Conservation (phyloP, 2,888 invertebrate species). For the Epistrophella euchroma region DNA sequence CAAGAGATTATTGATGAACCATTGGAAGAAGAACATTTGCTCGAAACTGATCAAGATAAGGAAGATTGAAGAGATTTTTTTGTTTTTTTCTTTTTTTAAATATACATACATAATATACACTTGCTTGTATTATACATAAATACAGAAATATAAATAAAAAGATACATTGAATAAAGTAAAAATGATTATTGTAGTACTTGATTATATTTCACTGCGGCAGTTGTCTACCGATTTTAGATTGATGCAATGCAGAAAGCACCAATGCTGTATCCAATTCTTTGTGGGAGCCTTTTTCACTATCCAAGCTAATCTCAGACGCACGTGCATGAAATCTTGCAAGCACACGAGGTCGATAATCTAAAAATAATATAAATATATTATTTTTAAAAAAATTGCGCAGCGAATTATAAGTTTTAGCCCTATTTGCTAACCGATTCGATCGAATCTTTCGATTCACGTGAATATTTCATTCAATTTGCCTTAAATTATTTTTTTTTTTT, state of each 20-base stretch:
- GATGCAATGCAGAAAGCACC: conserved; percentile 93
- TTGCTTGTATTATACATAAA: conserved; percentile 53
- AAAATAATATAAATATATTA: conserved; percentile 82
- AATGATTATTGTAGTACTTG: conserved; percentile 8
- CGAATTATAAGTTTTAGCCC: no score
- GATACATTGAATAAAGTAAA: conserved; percentile 49
- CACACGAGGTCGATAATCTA: conserved; percentile 96
- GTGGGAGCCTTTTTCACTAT: conserved; percentile 93
- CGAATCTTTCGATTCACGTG: no score
- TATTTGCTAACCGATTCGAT: no score
- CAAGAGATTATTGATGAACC: conserved; percentile 17
- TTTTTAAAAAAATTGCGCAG: no score
- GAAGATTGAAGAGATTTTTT: conserved; percentile 25
- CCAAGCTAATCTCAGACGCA: conserved; percentile 92
- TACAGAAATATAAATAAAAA: conserved; percentile 56
- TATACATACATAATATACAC: no score
- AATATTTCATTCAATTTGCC: no score
- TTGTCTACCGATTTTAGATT: conserved; percentile 79
- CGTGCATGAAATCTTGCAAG: conserved; percentile 94
- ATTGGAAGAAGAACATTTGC: conserved; percentile 29
- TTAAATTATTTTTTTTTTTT: no score
- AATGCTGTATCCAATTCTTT: conserved; percentile 96
- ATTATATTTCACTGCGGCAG: conserved; percentile 32
- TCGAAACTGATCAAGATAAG: conserved; percentile 32
- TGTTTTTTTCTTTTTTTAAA: conserved; percentile 16